These are phyloP conservation scores for Anthrax anthrax DNA, from an alignment of 2,888 invertebrate species.

Conservation along the genomic window DNA sequence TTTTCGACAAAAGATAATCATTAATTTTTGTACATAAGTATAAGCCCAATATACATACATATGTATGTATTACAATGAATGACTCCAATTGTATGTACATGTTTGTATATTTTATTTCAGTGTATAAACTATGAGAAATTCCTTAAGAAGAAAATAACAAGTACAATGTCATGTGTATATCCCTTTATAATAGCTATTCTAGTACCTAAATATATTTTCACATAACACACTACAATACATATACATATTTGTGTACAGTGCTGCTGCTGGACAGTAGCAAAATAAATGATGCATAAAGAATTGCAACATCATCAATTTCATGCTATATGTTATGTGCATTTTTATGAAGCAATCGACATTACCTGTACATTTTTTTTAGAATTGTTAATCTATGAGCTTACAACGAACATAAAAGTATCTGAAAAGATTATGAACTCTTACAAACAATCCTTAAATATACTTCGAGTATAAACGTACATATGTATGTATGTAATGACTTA, in stretches of 20 bases:
- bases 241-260: too few species aligned
- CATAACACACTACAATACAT: too few species aligned
- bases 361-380: too few species aligned
- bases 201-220: constrained; percentile 1
- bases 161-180: background rate
- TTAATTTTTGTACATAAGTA: constrained; percentile 1
- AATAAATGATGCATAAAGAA: constrained; percentile 11
- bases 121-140: background rate
- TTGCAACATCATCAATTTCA: constrained; percentile 9
- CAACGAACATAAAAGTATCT: too few species aligned
- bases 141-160: background rate
- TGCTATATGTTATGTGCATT: background rate
- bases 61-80: too few species aligned
- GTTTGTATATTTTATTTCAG: too few species aligned
- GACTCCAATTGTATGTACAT: too few species aligned
- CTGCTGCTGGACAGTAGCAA: constrained; percentile 8
- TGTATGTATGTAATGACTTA: background rate
- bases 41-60: too few species aligned
- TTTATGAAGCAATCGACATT: too few species aligned
- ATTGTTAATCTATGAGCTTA: too few species aligned
- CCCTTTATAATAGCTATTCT: background rate
- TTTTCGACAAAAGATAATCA: background rate
- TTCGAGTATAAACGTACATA: background rate
- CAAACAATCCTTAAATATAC: too few species aligned
- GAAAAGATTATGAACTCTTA: too few species aligned